These are phyloP conservation scores for Aphelinus certus DNA, from an alignment of 1,140 invertebrate genomes.

Conservation along the genomic window DNA sequence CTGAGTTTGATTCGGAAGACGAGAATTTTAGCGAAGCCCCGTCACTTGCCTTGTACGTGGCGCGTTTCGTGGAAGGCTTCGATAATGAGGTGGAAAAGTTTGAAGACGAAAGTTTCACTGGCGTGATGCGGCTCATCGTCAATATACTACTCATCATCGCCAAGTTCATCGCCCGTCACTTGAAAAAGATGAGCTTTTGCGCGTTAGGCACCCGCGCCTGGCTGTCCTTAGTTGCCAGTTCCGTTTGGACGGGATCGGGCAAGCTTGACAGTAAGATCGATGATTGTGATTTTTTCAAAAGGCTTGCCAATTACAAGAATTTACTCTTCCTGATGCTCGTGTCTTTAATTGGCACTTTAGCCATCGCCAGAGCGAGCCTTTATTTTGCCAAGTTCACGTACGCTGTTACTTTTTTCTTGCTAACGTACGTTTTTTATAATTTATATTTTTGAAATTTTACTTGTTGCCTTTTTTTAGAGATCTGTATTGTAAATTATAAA, in stretches of 20 bases:
- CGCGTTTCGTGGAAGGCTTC: neutral
- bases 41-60: neutral
- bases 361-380: neutral
- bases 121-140: neutral
- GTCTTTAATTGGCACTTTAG: neutral
- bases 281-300: neutral
- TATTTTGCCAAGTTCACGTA: neutral
- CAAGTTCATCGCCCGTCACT: neutral
- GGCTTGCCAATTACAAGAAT: neutral
- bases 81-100: neutral
- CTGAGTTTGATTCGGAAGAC: neutral
- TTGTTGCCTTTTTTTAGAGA: neutral
- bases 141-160: neutral
- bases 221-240: neutral
- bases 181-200: neutral
- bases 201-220: neutral
- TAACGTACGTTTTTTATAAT: neutral
- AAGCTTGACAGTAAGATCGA: neutral
- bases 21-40: neutral
- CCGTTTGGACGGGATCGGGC: neutral
- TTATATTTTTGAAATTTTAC: neutral
- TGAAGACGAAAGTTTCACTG: neutral
- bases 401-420: neutral
- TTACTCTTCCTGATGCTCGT: neutral
- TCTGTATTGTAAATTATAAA: conserved; percentile 1